A percentile compares a stretch with the other conserved stretches of the same genome.
phyloP scores from a whole-genome alignment of 2,113 vertebrate genomes.

The Albula goreensis region DNA sequence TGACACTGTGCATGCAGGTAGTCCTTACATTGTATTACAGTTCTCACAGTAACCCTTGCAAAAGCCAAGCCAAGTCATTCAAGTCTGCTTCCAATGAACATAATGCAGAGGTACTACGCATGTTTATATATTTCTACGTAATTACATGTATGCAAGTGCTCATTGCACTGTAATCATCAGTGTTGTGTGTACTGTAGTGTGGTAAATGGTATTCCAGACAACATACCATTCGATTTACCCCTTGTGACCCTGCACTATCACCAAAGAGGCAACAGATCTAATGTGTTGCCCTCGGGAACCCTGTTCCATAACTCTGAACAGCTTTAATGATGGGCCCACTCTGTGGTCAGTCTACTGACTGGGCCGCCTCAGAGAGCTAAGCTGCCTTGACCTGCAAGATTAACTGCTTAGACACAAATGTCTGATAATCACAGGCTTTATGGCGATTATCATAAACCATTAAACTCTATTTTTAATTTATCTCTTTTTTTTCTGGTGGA shows the following conservation, averaged over 20 bases:
- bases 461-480: conserved; percentile 46
- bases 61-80: too few species aligned
- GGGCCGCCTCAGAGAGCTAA: conserved; percentile 31
- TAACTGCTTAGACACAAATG: conserved; percentile 62
- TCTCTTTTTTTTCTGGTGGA: not conserved
- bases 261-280: not conserved
- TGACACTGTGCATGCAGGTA: not conserved
- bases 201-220: not conserved
- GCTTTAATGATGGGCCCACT: conserved; percentile 11
- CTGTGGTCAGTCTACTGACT: not conserved
- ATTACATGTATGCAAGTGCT: too few species aligned
- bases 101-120: too few species aligned
- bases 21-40: too few species aligned
- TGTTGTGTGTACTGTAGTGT: not conserved
- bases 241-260: not conserved
- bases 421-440: conserved; percentile 62
- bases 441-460: conserved; percentile 59
- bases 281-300: not conserved
- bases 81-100: too few species aligned
- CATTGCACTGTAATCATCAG: not conserved
- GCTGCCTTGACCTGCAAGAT: conserved; percentile 64
- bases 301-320: conserved; percentile 7
- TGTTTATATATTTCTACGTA: too few species aligned
- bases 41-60: too few species aligned
- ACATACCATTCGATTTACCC: not conserved